Conservation (phyloP, 1,140 invertebrate genomes). For the Pseudobourletiella spinata region DNA sequence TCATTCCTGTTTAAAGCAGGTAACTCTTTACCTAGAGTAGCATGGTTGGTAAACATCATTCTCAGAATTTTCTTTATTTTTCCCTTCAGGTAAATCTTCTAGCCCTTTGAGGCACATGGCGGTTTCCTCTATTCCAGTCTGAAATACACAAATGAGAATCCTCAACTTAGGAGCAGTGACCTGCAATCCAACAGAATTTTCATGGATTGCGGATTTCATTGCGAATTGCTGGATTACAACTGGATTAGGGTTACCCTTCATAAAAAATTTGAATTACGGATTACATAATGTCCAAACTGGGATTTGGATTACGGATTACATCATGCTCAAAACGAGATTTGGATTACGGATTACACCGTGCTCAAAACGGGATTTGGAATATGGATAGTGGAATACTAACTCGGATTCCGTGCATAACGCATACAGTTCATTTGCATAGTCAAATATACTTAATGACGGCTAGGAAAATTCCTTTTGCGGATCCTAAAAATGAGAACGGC, state of each 20-base stretch:
- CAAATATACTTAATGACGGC: too few species aligned
- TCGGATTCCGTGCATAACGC: too few species aligned
- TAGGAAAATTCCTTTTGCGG: too few species aligned
- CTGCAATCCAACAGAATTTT: neutral
- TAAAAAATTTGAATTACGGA: neutral
- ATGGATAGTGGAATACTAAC: too few species aligned
- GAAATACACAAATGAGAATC: neutral
- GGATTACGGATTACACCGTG: too few species aligned
- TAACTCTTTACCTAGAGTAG: neutral
- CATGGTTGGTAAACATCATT: neutral
- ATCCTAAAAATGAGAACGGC: too few species aligned
- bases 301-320: too few species aligned
- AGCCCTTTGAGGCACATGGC: neutral
- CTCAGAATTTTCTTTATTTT: neutral
- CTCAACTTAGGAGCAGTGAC: neutral
- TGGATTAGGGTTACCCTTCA: too few species aligned
- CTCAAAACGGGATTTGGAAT: too few species aligned
- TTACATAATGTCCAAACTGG: too few species aligned
- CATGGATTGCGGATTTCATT: neutral
- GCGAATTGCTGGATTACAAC: neutral
- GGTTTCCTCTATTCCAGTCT: constrained; percentile 1
- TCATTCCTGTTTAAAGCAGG: neutral
- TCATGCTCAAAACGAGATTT: too few species aligned
- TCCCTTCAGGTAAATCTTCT: neutral
- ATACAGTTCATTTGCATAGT: too few species aligned